Base-by-base conservation (phyloP, 2,113 vertebrate species). In the Gobius niger region DNA sequence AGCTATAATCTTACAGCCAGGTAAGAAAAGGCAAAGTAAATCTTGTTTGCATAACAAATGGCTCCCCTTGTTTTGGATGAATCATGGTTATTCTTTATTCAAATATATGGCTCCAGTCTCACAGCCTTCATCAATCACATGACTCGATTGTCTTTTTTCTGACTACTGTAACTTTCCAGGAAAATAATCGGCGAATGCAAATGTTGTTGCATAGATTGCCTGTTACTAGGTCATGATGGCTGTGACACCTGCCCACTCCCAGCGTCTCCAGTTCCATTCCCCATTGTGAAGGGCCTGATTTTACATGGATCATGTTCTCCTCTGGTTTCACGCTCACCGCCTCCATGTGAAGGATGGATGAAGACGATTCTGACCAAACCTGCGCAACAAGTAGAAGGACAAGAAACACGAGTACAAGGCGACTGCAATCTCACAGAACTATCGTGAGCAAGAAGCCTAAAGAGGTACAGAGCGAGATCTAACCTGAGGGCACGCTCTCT, bases 221-320 rank as follows among this genome's bases (percentile, higher is more conserved):
- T 18, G 52, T 18, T 6, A 47, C 44, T 46, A 19, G 44, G 10
- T 18, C 42, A 68, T 19, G 4, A 7, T 7, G 11, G 8, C 1
- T 24, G 15, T 18, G 9, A 61, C 72, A 51, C 50, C 50, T 63
- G 24, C 24, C 50, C 47, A 61, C 12, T 14, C 49, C n/a, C 34
- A 47, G 64, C 11, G 42, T 56, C 44, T 79, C 54, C 11, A 14
- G 47, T 73, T 76, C 44, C 69, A 51, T 64, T 19, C 51, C 46
- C 54, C 47, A 34, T 56, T 73, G 49, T 77, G 10, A 5, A 5
- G 54, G n/a, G 5, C 9, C 47, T 67, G 50, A n/a, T 65, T 19
- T 24, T 42, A 15, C 1, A 1, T 4, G 40, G 68, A 64, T 81
- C 61, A 47, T 1, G 63, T 77, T 70, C 47, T 41, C 44, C 34